Base-by-base conservation (phyloP, 2,888 invertebrate species). In the Andricus quercusramuli region DNA sequence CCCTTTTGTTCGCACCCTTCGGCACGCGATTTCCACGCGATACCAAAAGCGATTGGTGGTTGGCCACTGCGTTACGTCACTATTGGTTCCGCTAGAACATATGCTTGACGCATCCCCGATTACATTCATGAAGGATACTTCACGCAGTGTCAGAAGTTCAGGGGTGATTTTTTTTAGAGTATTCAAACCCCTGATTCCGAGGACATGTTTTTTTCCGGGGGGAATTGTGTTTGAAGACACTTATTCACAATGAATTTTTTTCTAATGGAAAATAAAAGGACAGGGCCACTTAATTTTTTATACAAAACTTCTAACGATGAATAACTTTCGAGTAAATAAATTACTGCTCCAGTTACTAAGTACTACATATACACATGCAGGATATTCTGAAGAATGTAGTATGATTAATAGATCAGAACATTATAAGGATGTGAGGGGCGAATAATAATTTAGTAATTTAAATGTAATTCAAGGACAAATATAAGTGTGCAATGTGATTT, bases 141-240 rank as follows among this genome's bases (percentile, higher is more conserved):
- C 59, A 59, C 74, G 56, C 74, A 79, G 44, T 77, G 80, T 83
- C 79, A 84, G 81, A 82, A 82, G 83, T 78, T 78, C 81, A 82
- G 80, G 88, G 89, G 87, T 83, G 44, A 82, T 79, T 84, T 86
- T 88, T 85, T 88, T 88, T 82, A 37, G 32, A 59, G 15, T 59
- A 37, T 83, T 29, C 81, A 82, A 83, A 77, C 85, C 83, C 85
- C 85, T 85, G 84, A 89, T 85, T 88, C 83, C 37, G 82, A 83
- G 85, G 86, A 87, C 85, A 86, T 88, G 85, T 83, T 84, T 83
- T 84, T 84, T 87, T 82, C 64, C 32, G 32, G 77, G 79, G 79
- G 20, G 22, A 62, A 79, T 22, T 70, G 25, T 79, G 41, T 74
- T 74, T 74, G 74, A 74, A 74, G 56, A 32, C 56, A 59, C 32